Percentiles rank a stretch among this genome's conserved stretches.
These are phyloP conservation scores for Chymomyza costata DNA, from an alignment of 1,140 invertebrate genomes.

Conservation along the genomic window DNA sequence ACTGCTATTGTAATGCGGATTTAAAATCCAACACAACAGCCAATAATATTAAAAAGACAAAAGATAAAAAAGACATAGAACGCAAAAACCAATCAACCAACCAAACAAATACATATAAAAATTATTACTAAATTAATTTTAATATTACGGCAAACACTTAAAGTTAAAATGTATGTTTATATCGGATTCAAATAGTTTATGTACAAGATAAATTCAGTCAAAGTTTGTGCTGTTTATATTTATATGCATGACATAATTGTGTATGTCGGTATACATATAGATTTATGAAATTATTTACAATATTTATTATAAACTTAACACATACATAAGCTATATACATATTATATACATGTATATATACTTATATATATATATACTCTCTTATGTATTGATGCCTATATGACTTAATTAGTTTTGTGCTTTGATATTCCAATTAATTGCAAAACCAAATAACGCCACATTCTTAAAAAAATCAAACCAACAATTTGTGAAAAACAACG, in stretches of 20 bases:
- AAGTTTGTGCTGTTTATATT: conserved; percentile 35
- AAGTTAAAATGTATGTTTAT: conserved; percentile 44
- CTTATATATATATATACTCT: conserved; percentile 14
- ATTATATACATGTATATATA: conserved; percentile 26
- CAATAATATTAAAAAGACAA: conserved; percentile 23
- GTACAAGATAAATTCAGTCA: conserved; percentile 13
- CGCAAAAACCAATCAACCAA: conserved; percentile 27
- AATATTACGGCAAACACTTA: conserved; percentile 23
- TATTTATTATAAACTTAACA: conserved; percentile 42
- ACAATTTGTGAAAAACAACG: no score
- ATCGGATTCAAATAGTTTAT: conserved; percentile 13
- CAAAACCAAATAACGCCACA: conserved; percentile 32
- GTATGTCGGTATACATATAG: conserved; percentile 11
- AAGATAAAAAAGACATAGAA: conserved; percentile 1
- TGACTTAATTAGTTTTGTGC: conserved; percentile 29
- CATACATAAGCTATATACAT: conserved; percentile 32
- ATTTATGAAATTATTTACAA: conserved; percentile 38
- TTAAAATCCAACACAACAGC: conserved; percentile 40
- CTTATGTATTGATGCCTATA: conserved; percentile 32
- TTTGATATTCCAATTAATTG: conserved; percentile 44
- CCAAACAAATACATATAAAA: conserved; percentile 23
- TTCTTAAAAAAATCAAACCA: no score
- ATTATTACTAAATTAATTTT: conserved; percentile 32
- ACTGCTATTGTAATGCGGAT: conserved; percentile 40
- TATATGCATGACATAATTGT: conserved; percentile 5